Percentiles rank a stretch among this genome's conserved stretches.
These are phyloP conservation scores for Amphimallon solstitiale DNA, from an alignment of 2,888 invertebrate genomes.

Conservation along the genomic window DNA sequence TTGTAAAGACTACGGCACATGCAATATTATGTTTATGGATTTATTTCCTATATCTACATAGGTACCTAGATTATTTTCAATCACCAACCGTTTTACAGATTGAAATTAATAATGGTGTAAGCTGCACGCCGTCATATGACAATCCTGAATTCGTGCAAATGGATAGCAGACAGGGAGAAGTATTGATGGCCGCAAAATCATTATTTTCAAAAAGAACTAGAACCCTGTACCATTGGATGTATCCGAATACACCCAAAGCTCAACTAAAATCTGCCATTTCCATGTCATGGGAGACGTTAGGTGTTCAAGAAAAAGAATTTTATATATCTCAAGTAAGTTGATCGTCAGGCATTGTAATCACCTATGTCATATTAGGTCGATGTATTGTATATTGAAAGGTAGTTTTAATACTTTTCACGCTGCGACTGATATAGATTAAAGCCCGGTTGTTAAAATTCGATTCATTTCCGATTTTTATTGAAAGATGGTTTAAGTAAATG, in stretches of 20 bases:
- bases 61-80: no score
- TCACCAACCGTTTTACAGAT: background rate
- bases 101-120: slow-evolving; percentile 13
- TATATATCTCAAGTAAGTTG: slow-evolving; percentile 62
- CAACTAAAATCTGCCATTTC: slow-evolving; percentile 61
- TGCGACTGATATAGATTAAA: no score
- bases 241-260: slow-evolving; percentile 61
- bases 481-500: no score
- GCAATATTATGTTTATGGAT: no score
- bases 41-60: no score
- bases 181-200: slow-evolving; percentile 62
- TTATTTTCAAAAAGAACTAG: slow-evolving; percentile 63
- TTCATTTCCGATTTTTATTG: no score
- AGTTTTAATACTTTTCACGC: no score
- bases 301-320: slow-evolving; percentile 61
- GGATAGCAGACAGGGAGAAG: slow-evolving; percentile 53
- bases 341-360: no score
- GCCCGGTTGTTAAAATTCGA: no score
- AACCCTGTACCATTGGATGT: slow-evolving; percentile 64
- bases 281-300: slow-evolving; percentile 61
- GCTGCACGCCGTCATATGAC: slow-evolving; percentile 16
- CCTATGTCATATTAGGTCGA: no score
- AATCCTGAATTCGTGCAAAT: slow-evolving; percentile 35
- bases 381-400: no score
- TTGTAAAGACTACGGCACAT: no score